Conservation (phyloP, 2,797 vertebrate genomes). For the Glossophaga mutica region DNA sequence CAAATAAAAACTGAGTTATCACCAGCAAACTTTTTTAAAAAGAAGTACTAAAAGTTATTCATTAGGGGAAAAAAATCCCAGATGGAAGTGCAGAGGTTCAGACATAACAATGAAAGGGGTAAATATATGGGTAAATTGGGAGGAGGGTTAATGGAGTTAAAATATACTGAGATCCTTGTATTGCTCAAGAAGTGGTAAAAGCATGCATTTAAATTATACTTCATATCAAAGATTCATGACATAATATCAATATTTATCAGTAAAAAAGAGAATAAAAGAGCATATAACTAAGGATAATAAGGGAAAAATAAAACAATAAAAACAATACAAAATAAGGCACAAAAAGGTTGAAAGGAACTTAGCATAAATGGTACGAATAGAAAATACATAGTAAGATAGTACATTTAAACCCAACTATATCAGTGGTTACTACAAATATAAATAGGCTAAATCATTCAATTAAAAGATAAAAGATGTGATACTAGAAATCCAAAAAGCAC, state of each 20-base stretch:
- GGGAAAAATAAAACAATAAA: background rate
- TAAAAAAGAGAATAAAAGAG: background rate
- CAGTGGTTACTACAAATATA: conserved; percentile 10
- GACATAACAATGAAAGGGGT: background rate
- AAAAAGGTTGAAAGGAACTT: background rate
- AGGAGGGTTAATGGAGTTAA: background rate
- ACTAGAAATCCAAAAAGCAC: background rate
- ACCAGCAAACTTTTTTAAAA: background rate
- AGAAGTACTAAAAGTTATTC: background rate
- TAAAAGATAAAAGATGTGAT: background rate
- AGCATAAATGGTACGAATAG: background rate
- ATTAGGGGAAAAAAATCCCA: background rate
- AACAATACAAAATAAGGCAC: background rate
- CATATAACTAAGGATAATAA: background rate
- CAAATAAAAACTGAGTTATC: background rate
- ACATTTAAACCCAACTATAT: background rate
- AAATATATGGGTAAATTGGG: background rate
- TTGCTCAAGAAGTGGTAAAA: background rate
- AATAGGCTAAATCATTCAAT: background rate
- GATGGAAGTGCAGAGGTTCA: background rate
- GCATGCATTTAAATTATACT: background rate
- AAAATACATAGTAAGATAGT: background rate
- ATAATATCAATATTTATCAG: background rate
- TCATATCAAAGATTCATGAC: background rate
- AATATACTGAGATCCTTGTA: background rate